Evolutionary conservation across 2,113 vertebrate genomes (phyloP), one percentile per base, ranked within the genome.

Genomic region (Sebastes schlegelii): DNA sequence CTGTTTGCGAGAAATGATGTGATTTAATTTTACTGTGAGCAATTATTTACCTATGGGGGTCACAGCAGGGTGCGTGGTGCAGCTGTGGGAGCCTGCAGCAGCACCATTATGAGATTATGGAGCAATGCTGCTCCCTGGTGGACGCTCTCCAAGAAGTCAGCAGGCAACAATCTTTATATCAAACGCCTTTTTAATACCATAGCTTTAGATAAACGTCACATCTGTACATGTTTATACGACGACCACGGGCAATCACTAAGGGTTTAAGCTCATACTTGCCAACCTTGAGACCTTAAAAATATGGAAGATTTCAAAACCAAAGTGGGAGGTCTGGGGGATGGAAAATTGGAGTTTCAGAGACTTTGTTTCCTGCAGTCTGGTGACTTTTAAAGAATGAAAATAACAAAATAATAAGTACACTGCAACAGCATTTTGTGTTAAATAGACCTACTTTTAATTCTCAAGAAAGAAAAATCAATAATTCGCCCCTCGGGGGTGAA

Each of bases 51-150:
- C 79, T 67, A 65, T 42, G 78, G 66, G 34, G 80, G 83, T 87
- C 81, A 88, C 81, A 74, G 82, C 64, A 71, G 86, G 83, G 66
- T 82, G 51, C 17, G 45, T 8, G 54, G 55, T 60, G 72, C 69
- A 68, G 84, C 75, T 86, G 78, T 70, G 62, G 48, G 23, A 1
- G 58, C 9, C 14, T 46, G 51, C n/a, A 51, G 62, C 60, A 11
- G 1, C 10, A 17, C 13, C 42, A 4, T 43, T 4, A 65, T 72
- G 48, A 26, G 58, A 34, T 34, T 4, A 34, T 77, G 81, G 64
- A 43, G 42, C 86, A 86, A 90, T 78, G 76, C 55, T 87, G 80
- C 85, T 92, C 87, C 70, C 92, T 92, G 81, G 80, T 88, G 92
- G 64, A 74, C 21, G 63, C 12, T 49, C 10, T 9, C 2, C 12